These are phyloP conservation scores for Caenorhabditis drosophilae DNA, from an alignment of 2,888 invertebrate genomes.

Conservation along the genomic window DNA sequence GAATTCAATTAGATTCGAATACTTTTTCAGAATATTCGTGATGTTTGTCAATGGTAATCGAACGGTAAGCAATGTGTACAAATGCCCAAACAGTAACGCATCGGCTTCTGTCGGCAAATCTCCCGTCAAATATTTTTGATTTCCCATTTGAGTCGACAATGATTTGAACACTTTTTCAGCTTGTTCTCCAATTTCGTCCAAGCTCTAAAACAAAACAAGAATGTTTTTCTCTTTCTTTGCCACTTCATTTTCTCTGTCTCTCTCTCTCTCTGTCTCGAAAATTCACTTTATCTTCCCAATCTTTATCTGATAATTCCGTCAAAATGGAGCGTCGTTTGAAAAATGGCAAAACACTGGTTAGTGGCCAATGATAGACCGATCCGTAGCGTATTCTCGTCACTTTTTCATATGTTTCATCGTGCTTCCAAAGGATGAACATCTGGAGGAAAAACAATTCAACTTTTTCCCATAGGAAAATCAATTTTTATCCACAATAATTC, in stretches of 20 bases:
- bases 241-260: not conserved
- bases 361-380: conserved; percentile 89
- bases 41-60: conserved; percentile 84
- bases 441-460: too few species aligned
- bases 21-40: conserved; percentile 81
- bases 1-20: conserved; percentile 81
- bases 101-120: conserved; percentile 83
- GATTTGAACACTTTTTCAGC: conserved; percentile 87
- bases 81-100: conserved; percentile 92
- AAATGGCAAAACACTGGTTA: conserved; percentile 73
- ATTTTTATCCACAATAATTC: too few species aligned
- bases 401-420: conserved; percentile 80
- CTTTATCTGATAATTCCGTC: conserved; percentile 32
- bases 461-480: too few species aligned
- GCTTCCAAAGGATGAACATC: conserved; percentile 86
- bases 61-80: conserved; percentile 87
- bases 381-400: conserved; percentile 83
- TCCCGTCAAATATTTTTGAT: conserved; percentile 79
- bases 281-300: conserved; percentile 42
- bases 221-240: not conserved
- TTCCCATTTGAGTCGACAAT: conserved; percentile 82
- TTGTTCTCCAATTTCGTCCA: conserved; percentile 73
- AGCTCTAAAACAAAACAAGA: conserved; percentile 34
- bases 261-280: not conserved
- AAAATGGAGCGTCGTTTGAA: conserved; percentile 34